Evolutionary conservation across 2,888 invertebrate genomes (phyloP), one percentile per base, ranked within the genome.

Genomic region (Fragum sueziense): DNA sequence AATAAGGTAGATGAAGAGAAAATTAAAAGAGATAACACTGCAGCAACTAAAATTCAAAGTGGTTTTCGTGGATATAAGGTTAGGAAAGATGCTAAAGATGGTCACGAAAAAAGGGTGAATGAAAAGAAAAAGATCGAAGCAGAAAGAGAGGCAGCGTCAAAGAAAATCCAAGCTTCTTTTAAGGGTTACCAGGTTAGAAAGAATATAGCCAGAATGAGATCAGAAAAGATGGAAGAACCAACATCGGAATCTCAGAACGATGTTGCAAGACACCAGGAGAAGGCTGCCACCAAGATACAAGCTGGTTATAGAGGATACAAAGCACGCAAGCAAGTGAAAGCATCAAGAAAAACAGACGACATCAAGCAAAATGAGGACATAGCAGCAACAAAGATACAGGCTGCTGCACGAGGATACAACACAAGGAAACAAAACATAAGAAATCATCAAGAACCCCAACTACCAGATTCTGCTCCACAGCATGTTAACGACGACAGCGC

Each of bases 361-460:
- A 71, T 51, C 51, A 34, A 51, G 41, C 59, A 47, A 9, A 54
- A 34, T 70, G 67, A 73, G 31, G 51, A 76, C 7, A 69, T 59
- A 29, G 80, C 79, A 51, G 84, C 84, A 20, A 71, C 76, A n/a
- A 80, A 72, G 54, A 80, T 84, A n/a, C 84, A 84, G 59, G 80
- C 84, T 33, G 68, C 74, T 11, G 79, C 72, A 59, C 70, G 69
- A 62, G 80, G 84, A 14, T 76, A 76, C 33, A 65, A 69, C 31
- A 74, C 74, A 2, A 70, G 84, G 37, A 80, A 84, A 37, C 29
- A 25, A 29, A 25, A 37, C 6, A 59, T 47, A 31, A 67, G 72
- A 29, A 67, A 68, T 29, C 69, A 73, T n/a, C 71, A 74, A 31
- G 62, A 74, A 41, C 51, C 76, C 4, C 80, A 81, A 29, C 70